Base-by-base conservation (phyloP, 2,113 vertebrate species). In the Candoia aspera region DNA sequence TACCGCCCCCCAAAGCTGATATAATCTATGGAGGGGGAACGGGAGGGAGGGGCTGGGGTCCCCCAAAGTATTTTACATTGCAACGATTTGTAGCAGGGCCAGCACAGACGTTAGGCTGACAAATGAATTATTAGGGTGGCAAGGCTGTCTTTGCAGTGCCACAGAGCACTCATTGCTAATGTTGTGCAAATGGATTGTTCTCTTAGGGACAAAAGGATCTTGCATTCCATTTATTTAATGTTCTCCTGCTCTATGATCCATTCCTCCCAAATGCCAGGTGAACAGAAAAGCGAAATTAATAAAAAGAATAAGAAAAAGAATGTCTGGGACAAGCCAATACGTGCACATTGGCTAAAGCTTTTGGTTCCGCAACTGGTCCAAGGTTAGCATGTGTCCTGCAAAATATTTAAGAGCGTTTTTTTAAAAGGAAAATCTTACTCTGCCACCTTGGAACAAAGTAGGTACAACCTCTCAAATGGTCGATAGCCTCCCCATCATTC, bases 71-170 rank as follows among this genome's bases (percentile, higher is more conserved):
- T 33, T 87, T n/a, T 57, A 33, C 4, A 23, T 46, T 58, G 86
- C 54, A 37, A 87, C 19, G 11, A 58, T 87, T 87, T 87, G 86
- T 88, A 42, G 9, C 55, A 60, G 33, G 11, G 33, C 33, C 86
- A 37, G 37, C 2, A 15, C 24, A 42, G 87, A 42, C 2, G 92
- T 94, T 88, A 94, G 94, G 87, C 33, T 73, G 94, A 91, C 3
- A 19, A 86, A 87, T 19, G 86, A 94, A 83, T 0, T 0, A 58
- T 83, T n/a, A 95, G 88, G 86, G 85, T 60, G 8, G 57, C 84
- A 87, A 92, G 94, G 93, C n/a, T 58, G 87, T 11, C 15, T 62
- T 88, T 23, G 33, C 68, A 3, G 15, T 79, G 68, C 68, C 33
- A 60, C 87, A 88, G 59, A 62, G 26, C 58, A 62, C 37, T 37